Percentiles rank a stretch among this genome's conserved stretches.
These are phyloP conservation scores for Temnothorax curvispinosus DNA, from an alignment of 1,140 invertebrate genomes.

Conservation along the genomic window DNA sequence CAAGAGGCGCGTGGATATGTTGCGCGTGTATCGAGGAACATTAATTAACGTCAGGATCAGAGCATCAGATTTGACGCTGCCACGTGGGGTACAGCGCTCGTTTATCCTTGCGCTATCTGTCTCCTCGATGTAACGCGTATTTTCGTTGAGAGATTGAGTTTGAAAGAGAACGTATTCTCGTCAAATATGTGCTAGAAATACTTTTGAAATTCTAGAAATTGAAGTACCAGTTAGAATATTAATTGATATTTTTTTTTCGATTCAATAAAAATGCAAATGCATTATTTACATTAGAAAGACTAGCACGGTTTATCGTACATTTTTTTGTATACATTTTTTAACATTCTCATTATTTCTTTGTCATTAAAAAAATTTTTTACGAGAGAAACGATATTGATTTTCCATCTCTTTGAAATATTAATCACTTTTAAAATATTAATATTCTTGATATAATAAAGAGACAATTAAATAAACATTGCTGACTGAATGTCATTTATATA, in stretches of 20 bases:
- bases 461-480: background rate
- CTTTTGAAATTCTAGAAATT: background rate
- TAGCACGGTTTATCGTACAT: background rate
- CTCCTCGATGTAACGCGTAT: constrained; percentile 70
- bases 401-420: background rate
- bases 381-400: background rate
- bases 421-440: background rate
- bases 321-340: background rate
- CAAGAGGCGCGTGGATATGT: constrained; percentile 10
- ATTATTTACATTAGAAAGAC: background rate
- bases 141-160: constrained; percentile 27
- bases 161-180: background rate
- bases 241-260: background rate
- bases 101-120: constrained; percentile 77
- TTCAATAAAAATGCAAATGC: background rate
- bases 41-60: constrained; percentile 81
- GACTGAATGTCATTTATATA: background rate
- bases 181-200: background rate
- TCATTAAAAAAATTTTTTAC: background rate
- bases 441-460: background rate
- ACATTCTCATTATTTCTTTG: background rate
- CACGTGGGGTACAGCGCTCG: constrained; percentile 72
- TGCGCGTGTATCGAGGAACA: constrained; percentile 69
- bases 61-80: constrained; percentile 79
- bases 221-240: background rate